phyloP scores from a whole-genome alignment of 2,113 vertebrate genomes.

The Motacilla tschutschensis region DNA sequence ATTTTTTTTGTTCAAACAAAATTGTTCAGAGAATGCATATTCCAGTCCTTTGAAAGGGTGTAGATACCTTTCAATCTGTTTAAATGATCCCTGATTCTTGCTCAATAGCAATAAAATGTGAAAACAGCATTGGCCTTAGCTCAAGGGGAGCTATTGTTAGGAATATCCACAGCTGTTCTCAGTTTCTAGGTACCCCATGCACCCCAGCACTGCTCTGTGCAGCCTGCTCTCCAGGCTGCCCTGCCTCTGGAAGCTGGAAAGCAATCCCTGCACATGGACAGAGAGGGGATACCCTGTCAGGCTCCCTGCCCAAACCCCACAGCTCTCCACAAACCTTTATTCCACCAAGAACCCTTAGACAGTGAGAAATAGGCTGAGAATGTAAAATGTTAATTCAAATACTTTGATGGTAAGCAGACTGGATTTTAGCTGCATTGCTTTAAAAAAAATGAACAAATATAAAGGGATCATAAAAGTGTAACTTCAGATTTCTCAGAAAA shows the following conservation, averaged over 20 bases:
- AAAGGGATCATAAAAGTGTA: background rate
- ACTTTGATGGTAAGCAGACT: background rate
- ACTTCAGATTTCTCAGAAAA: background rate
- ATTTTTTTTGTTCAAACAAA: conserved; percentile 6
- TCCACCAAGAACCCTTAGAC: background rate
- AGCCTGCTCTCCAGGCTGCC: background rate
- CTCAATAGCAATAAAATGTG: background rate
- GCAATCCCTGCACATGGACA: background rate
- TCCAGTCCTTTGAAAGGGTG: background rate
- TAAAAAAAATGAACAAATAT: background rate
- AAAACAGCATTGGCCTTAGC: background rate
- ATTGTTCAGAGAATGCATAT: background rate
- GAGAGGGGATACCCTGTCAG: background rate
- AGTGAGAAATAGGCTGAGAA: background rate
- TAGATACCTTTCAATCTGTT: background rate
- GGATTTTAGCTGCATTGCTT: background rate
- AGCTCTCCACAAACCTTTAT: background rate
- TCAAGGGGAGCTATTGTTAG: background rate
- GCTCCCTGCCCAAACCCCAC: background rate
- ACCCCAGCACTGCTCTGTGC: background rate
- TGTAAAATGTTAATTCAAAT: background rate
- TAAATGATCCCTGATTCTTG: background rate
- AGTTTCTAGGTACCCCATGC: background rate
- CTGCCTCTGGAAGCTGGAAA: background rate
- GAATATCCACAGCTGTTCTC: background rate